Conservation (phyloP, 2,113 vertebrate species). For the Callocephalon fimbriatum region DNA sequence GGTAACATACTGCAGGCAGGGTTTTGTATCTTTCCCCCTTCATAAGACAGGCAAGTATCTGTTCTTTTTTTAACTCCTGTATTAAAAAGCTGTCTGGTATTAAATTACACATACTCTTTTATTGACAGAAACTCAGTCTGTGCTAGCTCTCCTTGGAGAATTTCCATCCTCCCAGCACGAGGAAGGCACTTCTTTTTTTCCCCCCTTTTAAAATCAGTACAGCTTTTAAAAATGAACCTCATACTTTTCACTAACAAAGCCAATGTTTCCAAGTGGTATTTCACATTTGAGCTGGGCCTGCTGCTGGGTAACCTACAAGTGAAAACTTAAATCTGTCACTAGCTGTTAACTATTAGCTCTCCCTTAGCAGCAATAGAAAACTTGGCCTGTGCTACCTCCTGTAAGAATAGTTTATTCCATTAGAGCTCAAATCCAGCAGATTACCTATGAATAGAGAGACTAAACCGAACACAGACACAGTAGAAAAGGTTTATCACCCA, state of each 20-base stretch:
- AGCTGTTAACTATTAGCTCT: slow-evolving; percentile 6
- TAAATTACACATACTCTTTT: slow-evolving; percentile 9
- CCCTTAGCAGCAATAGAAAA: neutral
- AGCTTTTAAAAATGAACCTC: neutral
- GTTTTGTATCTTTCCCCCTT: neutral
- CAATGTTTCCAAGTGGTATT: neutral
- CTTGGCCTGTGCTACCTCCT: neutral
- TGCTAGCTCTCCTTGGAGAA: neutral
- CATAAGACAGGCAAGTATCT: neutral
- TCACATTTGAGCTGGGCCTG: neutral
- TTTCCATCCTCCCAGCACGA: neutral
- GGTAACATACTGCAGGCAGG: neutral
- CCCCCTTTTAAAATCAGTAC: neutral
- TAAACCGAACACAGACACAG: neutral
- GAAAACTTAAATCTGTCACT: neutral
- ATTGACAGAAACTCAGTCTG: slow-evolving; percentile 18
- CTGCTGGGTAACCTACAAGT: neutral
- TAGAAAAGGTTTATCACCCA: neutral
- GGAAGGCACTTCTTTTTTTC: neutral
- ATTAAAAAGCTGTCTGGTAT: slow-evolving; percentile 15
- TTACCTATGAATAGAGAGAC: neutral
- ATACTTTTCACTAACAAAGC: neutral
- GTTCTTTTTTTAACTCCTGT: neutral
- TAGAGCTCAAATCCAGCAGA: neutral
- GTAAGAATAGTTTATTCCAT: neutral